phyloP scores from a whole-genome alignment of 2,888 invertebrate species.

The Nomada flava region DNA sequence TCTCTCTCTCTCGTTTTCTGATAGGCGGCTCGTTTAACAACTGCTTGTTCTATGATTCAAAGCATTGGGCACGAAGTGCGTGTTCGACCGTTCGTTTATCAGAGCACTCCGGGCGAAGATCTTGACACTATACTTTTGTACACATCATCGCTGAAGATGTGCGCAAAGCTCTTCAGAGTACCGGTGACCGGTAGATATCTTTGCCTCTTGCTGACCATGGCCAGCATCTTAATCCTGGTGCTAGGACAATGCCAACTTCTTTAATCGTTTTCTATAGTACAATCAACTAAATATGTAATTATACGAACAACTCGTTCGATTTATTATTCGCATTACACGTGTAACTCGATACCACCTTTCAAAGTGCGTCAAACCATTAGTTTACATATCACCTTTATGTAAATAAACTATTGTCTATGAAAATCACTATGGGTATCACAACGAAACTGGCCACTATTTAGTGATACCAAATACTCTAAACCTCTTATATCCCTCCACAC shows the following conservation, averaged over 20 bases:
- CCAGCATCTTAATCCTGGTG: slow-evolving; percentile 87
- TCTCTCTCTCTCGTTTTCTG: slow-evolving; percentile 79
- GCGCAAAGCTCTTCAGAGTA: slow-evolving; percentile 90
- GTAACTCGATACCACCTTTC: too few species aligned
- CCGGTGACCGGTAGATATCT: slow-evolving; percentile 90
- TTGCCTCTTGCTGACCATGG: slow-evolving; percentile 87
- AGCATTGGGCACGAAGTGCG: slow-evolving; percentile 92
- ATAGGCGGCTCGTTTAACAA: slow-evolving; percentile 91
- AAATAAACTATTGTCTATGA: too few species aligned
- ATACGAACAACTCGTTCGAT: too few species aligned
- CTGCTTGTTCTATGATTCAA: slow-evolving; percentile 89
- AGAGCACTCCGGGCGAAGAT: slow-evolving; percentile 90
- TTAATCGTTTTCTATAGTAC: slow-evolving; percentile 75
- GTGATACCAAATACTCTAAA: too few species aligned
- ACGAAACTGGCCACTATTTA: too few species aligned
- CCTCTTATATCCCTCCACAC: too few species aligned
- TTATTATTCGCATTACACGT: too few species aligned
- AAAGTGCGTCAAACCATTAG: too few species aligned
- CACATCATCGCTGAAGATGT: slow-evolving; percentile 90
- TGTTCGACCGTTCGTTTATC: slow-evolving; percentile 92
- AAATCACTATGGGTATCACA: too few species aligned
- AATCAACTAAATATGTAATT: neutral
- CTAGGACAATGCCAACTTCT: slow-evolving; percentile 90
- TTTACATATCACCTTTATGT: too few species aligned
- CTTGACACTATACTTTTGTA: slow-evolving; percentile 91